phyloP scores from a whole-genome alignment of 2,113 vertebrate species.

The Clupea harengus region DNA sequence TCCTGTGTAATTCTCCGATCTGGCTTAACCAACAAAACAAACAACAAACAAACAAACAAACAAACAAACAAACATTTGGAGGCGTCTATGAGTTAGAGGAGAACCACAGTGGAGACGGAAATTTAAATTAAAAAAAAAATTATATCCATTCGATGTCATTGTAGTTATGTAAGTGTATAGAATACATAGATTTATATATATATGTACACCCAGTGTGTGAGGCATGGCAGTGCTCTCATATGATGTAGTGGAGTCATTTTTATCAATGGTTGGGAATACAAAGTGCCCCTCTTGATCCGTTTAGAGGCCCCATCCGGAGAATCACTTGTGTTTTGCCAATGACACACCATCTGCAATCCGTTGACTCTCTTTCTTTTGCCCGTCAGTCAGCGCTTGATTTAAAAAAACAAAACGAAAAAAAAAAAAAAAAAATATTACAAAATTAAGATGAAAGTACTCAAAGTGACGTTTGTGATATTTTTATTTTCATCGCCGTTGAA shows the following conservation, averaged over 20 bases:
- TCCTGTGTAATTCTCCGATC: neutral
- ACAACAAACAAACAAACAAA: constrained; percentile 38
- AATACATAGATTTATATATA: constrained; percentile 24
- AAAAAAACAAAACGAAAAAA: too few relatives aligned
- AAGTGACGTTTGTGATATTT: neutral
- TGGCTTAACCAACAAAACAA: constrained; percentile 53
- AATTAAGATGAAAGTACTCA: neutral
- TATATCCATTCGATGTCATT: constrained; percentile 33
- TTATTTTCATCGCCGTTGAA: neutral
- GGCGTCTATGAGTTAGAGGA: constrained; percentile 65
- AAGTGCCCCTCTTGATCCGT: constrained; percentile 23
- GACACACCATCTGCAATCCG: neutral
- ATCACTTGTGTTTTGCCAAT: neutral
- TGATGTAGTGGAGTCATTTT: constrained; percentile 35
- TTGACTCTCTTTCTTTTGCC: neutral
- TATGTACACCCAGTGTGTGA: constrained; percentile 31
- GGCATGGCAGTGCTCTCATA: constrained; percentile 21
- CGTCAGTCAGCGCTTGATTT: neutral
- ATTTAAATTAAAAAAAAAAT: constrained; percentile 3
- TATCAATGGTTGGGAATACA: constrained; percentile 48
- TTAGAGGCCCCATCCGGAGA: neutral
- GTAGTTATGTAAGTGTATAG: constrained; percentile 18
- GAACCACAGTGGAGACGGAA: constrained; percentile 47
- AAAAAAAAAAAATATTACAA: neutral
- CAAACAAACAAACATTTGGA: constrained; percentile 32